Base-by-base conservation (phyloP, 2,888 invertebrate species). In the Epirrita christyi region DNA sequence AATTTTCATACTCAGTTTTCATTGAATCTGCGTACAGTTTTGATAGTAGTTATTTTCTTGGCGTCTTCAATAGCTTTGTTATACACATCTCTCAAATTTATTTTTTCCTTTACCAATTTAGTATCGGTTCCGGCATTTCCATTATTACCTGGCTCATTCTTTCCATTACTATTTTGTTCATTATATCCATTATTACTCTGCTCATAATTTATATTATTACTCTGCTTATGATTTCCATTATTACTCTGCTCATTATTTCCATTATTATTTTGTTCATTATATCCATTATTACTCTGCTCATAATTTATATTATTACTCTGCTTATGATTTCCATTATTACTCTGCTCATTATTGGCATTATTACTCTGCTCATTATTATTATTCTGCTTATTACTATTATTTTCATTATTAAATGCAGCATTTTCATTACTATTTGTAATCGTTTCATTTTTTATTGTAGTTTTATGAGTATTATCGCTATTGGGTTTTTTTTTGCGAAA, bases 71-170 rank as follows among this genome's bases (percentile, higher is more conserved):
- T 7, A 0, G 83, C 81, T 59, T 73, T 77, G 34, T 74, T 81
- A 42, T 83, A 83, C 0, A 84, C 73, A 55, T 85, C 80, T 56
- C 73, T 69, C 0, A 83, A 51, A 61, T 81, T 83, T 14, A 77
- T 76, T 43, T 73, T 72, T 6, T 42, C 55, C 48, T 61, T 64
- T 6, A 45, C 40, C 6, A 51, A 45, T n/a, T 45, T 32, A 27
- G 21, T 7, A 9, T 32, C 32, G 2, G 9, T 32, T 32, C 8
- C 7, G 11, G 13, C 14, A 2, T 13, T 38, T 46, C 14, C 11
- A 36, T 41, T 29, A 3, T n/a, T 21, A 21, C 4, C 4, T 4
- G 2, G 21, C 21, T 21, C 21, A 2, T 21, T 21, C 2, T 21
- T 4, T 3, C 4, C 21, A 21, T 21, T 21, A 21, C n/a, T 21